phyloP scores from a whole-genome alignment of 2,888 invertebrate species.

The Margaritifera margaritifera region DNA sequence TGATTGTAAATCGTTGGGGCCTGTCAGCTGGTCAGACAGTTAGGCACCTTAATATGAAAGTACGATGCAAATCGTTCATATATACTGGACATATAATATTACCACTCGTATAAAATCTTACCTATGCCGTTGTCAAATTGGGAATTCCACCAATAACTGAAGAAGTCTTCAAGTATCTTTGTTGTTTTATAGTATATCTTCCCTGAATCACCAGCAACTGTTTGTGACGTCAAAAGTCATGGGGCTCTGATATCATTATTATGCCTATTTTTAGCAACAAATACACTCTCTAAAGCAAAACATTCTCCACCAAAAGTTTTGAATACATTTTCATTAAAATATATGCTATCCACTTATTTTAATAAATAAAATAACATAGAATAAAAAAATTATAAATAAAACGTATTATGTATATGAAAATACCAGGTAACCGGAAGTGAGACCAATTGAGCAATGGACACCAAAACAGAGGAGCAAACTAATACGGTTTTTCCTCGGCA shows the following conservation, averaged over 20 bases:
- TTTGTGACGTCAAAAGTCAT: slow-evolving; percentile 60
- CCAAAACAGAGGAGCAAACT: slow-evolving; percentile 61
- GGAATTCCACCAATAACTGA: too few species aligned
- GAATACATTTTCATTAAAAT: background rate
- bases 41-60: too few species aligned
- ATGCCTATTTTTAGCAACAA: slow-evolving; percentile 28
- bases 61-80: too few species aligned
- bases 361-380: background rate
- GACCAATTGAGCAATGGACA: slow-evolving; percentile 56
- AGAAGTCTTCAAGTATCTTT: too few species aligned
- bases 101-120: too few species aligned
- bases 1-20: too few species aligned
- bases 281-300: background rate
- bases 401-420: too few species aligned
- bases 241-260: slow-evolving; percentile 51
- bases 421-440: slow-evolving; percentile 46
- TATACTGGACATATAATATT: too few species aligned
- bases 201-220: slow-evolving; percentile 11
- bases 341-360: too few species aligned
- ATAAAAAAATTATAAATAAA: slow-evolving; percentile 4
- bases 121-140: too few species aligned
- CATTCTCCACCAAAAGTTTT: background rate
- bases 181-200: too few species aligned
- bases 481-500: slow-evolving; percentile 46
- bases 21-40: too few species aligned